Evolutionary conservation across 2,113 vertebrate species (phyloP), one percentile per base, ranked within the genome.

Genomic region (Xenus cinereus): DNA sequence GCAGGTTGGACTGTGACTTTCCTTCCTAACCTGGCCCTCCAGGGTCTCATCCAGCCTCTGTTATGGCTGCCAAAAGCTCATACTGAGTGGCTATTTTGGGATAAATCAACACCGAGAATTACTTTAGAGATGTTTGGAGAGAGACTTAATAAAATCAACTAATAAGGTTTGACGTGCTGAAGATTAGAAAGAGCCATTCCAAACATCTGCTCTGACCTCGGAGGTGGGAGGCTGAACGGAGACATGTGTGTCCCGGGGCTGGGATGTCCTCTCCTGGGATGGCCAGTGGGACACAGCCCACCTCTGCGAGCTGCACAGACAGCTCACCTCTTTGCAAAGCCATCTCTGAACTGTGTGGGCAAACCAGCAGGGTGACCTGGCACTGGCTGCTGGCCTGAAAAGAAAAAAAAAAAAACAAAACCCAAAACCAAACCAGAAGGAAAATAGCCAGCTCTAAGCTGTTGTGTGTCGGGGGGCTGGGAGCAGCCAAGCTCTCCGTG

Each of bases 41-140:
- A 12, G 73, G 60, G 85, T 94, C 68, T 73, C 76, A 16, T 76
- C 73, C 86, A 92, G 77, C n/a, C 85, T 56, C 69, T 24, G 35
- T n/a, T 78, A 80, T 84, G 77, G 89, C 86, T 95, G 94, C 95
- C 96, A 93, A 76, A 27, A 79, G 14, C 72, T 83, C 79, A n/a
- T 83, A 9, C 57, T 8, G 84, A 81, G 78, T 0, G 8, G 71
- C 94, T 95, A 92, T 94, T 92, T 96, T 84, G 92, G 94, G 93
- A 76, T 59, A 21, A 69, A 89, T 54, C 86, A 92, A 50, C 86
- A 76, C 80, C 4, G 17, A 73, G 59, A 27, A 33, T 85, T 91
- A 89, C 81, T 94, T 96, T 17, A 78, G 89, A 87, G 73, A 78
- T 84, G 68, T 80, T 95, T 96, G 92, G 92, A 94, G 60, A 89